Evolutionary conservation across 2,113 vertebrate genomes (phyloP).

Genomic region (Elgaria multicarinata): DNA sequence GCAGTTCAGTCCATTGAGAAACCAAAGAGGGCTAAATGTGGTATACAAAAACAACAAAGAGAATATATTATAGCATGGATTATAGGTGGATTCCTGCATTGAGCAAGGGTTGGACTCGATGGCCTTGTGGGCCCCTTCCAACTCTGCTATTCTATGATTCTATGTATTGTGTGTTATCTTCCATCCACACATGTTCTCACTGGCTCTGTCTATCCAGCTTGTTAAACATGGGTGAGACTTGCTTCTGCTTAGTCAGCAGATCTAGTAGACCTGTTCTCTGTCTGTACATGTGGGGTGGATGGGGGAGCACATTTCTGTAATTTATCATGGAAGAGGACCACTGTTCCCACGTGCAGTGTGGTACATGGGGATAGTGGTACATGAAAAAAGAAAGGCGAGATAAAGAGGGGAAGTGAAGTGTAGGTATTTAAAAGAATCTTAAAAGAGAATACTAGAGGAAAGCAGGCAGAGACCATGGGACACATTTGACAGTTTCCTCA

Average conservation of each 20-base stretch:
- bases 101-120: no score
- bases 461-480: conserved; percentile 36
- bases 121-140: no score
- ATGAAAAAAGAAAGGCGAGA: neutral
- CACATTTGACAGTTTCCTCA: conserved; percentile 72
- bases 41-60: no score
- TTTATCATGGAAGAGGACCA: neutral
- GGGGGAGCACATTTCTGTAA: no score
- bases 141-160: no score
- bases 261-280: no score
- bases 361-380: neutral
- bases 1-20: no score
- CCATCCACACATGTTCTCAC: neutral
- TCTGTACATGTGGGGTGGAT: no score
- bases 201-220: neutral
- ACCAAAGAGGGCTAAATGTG: no score
- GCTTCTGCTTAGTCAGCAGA: neutral
- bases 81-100: no score
- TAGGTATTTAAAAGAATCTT: neutral
- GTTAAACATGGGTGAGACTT: neutral
- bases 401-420: neutral
- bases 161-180: no score
- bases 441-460: neutral
- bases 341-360: neutral
- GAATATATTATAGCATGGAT: no score